phyloP scores from a whole-genome alignment of 2,113 vertebrate species.

The Poicephalus meyeri region DNA sequence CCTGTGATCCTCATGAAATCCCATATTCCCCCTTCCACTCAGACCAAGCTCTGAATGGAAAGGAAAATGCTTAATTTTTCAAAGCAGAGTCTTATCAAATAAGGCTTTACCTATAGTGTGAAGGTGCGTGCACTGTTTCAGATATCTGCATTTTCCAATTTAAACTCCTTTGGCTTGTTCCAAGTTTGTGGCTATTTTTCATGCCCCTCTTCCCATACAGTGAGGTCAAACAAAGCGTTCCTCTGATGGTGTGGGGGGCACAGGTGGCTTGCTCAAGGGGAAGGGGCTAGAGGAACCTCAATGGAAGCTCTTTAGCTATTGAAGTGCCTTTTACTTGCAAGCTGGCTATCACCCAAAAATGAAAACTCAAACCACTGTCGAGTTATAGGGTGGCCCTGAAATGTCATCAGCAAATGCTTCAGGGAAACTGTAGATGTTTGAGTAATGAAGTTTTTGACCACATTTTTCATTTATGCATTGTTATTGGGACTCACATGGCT shows the following conservation, averaged over 20 bases:
- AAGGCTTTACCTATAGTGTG: neutral
- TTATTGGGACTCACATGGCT: neutral
- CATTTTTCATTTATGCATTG: neutral
- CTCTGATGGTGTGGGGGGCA: neutral
- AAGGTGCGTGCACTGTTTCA: fast-evolving
- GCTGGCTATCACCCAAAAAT: neutral
- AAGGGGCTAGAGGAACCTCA: neutral
- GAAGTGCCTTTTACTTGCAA: neutral
- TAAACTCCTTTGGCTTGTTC: neutral
- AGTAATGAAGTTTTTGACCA: neutral
- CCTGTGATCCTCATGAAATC: neutral
- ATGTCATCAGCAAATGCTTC: neutral
- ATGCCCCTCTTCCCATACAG: neutral
- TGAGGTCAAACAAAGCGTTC: neutral
- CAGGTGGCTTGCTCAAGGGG: neutral
- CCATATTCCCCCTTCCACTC: neutral
- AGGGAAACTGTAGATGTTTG: neutral
- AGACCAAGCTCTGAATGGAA: neutral
- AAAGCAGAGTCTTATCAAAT: neutral
- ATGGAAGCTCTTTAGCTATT: neutral
- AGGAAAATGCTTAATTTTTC: neutral
- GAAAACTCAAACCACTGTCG: neutral
- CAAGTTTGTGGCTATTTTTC: neutral
- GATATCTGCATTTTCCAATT: neutral
- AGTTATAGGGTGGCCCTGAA: neutral